Evolutionary conservation across 2,113 vertebrate genomes (phyloP).

Genomic region (Hemibagrus wyckioides): DNA sequence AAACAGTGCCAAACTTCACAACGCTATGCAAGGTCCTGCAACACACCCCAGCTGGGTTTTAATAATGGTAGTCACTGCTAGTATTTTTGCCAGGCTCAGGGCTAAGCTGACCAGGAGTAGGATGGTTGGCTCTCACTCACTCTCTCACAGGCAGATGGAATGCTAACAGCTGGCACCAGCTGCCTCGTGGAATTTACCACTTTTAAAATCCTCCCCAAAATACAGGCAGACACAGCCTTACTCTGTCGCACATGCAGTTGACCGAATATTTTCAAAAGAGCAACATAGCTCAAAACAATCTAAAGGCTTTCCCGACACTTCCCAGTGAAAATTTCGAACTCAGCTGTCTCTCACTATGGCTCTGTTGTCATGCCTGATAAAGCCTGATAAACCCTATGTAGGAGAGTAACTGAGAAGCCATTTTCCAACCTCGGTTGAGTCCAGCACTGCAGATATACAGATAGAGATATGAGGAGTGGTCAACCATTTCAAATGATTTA

Average conservation of each 20-base stretch:
- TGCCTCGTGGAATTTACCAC: slow-evolving; percentile 72
- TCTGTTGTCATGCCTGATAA: not conserved
- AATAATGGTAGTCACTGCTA: slow-evolving; percentile 29
- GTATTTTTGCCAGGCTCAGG: slow-evolving; percentile 21
- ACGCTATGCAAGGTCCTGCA: not conserved
- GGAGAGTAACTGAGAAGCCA: slow-evolving; percentile 17
- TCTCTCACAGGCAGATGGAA: slow-evolving; percentile 58
- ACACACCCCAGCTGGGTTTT: slow-evolving; percentile 8
- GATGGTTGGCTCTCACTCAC: slow-evolving; percentile 26
- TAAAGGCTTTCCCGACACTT: slow-evolving; percentile 31
- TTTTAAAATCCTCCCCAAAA: slow-evolving; percentile 68
- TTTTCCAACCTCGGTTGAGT: not conserved
- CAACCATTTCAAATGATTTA: slow-evolving; percentile 11
- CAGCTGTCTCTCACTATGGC: not conserved
- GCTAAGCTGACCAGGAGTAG: slow-evolving; percentile 15
- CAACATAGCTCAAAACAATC: slow-evolving; percentile 19
- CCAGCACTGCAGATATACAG: slow-evolving; percentile 14
- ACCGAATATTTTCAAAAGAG: slow-evolving; percentile 42
- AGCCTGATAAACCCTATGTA: not conserved
- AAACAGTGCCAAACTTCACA: not conserved
- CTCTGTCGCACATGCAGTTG: slow-evolving; percentile 1
- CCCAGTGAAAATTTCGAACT: not conserved
- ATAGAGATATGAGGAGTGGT: slow-evolving; percentile 24
- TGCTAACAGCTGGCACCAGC: slow-evolving; percentile 75
- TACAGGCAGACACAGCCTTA: slow-evolving; percentile 29